phyloP scores from a whole-genome alignment of 2,888 invertebrate genomes.

The Blera fallax region DNA sequence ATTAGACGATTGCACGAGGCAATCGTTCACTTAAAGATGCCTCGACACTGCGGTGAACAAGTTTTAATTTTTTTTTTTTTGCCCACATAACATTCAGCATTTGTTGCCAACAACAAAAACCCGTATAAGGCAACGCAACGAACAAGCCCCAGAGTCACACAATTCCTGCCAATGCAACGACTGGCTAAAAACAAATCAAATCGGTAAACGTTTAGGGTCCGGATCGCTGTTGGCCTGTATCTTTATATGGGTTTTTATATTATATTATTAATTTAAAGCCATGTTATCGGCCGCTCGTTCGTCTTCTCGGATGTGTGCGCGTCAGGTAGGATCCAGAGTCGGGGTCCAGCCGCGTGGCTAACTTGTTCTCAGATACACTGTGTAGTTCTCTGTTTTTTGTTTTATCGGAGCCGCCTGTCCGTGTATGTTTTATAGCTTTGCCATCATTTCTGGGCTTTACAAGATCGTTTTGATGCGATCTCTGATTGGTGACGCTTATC shows the following conservation, averaged over 20 bases:
- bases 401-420: conserved; percentile 57
- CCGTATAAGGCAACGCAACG: conserved; percentile 57
- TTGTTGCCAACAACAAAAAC: conserved; percentile 51
- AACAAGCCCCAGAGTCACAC: conserved; percentile 37
- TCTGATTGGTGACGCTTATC: conserved; percentile 67
- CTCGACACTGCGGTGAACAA: conserved; percentile 49
- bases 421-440: conserved; percentile 62
- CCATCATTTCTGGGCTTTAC: conserved; percentile 63
- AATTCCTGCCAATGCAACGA: conserved; percentile 33
- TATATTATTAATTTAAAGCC: conserved; percentile 71
- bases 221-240: conserved; percentile 24
- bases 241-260: conserved; percentile 68
- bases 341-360: conserved; percentile 25
- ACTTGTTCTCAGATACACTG: conserved; percentile 43
- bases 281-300: conserved; percentile 59
- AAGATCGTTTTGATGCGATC: conserved; percentile 65
- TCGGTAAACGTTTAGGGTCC: conserved; percentile 65
- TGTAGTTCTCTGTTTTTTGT: neutral
- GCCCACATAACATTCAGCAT: conserved; percentile 40
- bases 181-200: conserved; percentile 63
- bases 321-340: conserved; percentile 1
- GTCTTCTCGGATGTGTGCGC: conserved; percentile 35
- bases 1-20: conserved; percentile 45
- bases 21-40: conserved; percentile 45
- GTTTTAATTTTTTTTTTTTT: conserved; percentile 59